These are phyloP conservation scores for Solenopsis fugax DNA, from an alignment of 1,140 invertebrate genomes.

Conservation along the genomic window DNA sequence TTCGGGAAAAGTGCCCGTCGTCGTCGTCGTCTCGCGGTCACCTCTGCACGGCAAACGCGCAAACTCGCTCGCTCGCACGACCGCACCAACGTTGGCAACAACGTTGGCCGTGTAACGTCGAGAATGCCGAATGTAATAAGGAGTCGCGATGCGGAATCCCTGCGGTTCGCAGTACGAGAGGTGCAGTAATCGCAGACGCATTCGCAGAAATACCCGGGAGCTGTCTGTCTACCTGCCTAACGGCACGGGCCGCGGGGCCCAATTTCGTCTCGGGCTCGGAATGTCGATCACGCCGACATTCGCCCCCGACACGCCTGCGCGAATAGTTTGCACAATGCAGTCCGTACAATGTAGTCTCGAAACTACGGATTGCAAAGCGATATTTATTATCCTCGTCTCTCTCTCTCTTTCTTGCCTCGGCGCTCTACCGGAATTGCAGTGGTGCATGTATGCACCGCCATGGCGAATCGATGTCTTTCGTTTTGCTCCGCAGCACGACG, in stretches of 20 bases:
- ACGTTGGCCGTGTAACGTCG: background rate
- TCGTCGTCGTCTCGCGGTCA: constrained; percentile 9
- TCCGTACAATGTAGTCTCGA: background rate
- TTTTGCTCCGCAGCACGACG: constrained; percentile 27
- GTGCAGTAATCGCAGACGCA: background rate
- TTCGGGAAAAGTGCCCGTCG: constrained; percentile 37
- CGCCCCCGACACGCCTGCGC: constrained; percentile 35
- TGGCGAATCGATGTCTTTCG: constrained; percentile 57
- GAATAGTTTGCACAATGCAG: constrained; percentile 47
- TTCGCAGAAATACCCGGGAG: constrained; percentile 7
- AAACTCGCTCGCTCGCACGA: background rate
- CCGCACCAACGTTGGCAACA: background rate
- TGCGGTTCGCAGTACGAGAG: background rate
- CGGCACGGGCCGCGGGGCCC: background rate
- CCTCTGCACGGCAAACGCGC: background rate
- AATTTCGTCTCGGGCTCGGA: constrained; percentile 21
- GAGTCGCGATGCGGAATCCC: background rate
- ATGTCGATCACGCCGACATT: constrained; percentile 12
- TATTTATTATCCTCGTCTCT: constrained; percentile 64
- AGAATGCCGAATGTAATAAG: constrained; percentile 26
- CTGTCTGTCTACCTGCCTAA: constrained; percentile 8
- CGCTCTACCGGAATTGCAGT: constrained; percentile 56
- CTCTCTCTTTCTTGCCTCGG: background rate
- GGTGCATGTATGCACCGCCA: constrained; percentile 19
- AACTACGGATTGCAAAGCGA: constrained; percentile 64